Conservation (phyloP, 2,113 vertebrate genomes). For the Edolisoma coerulescens region DNA sequence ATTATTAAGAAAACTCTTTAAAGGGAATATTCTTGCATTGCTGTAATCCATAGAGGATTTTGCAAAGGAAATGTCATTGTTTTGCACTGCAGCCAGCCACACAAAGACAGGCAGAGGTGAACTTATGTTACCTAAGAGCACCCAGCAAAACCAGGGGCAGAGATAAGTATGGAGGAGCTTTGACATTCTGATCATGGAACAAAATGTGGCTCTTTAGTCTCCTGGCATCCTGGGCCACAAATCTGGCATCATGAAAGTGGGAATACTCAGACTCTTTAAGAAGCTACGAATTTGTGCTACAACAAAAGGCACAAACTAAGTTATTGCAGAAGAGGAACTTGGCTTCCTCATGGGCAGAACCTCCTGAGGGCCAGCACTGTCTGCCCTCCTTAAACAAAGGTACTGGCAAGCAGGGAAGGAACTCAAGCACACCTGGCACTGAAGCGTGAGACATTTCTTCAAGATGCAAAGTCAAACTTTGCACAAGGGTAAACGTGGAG, state of each 20-base stretch:
- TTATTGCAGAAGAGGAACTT: background rate
- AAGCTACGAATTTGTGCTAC: background rate
- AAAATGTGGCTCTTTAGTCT: background rate
- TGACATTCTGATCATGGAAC: background rate
- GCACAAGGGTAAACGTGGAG: background rate
- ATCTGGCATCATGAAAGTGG: background rate
- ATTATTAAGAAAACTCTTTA: background rate
- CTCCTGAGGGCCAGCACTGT: fast-evolving
- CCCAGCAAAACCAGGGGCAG: background rate
- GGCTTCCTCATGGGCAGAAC: background rate
- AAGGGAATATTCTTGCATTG: background rate
- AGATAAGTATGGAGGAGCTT: background rate
- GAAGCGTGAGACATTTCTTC: background rate
- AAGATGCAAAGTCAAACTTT: background rate
- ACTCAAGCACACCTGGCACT: background rate
- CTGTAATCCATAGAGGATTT: background rate
- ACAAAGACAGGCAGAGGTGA: background rate
- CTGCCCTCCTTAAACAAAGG: background rate
- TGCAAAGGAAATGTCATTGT: background rate
- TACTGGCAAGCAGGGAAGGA: background rate
- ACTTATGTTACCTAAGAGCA: background rate
- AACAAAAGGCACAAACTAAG: background rate
- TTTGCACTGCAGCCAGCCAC: background rate
- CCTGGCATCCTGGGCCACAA: background rate
- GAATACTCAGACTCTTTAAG: background rate